These are phyloP conservation scores for Pteronura brasiliensis DNA, from an alignment of 2,113 vertebrate genomes.

Conservation along the genomic window DNA sequence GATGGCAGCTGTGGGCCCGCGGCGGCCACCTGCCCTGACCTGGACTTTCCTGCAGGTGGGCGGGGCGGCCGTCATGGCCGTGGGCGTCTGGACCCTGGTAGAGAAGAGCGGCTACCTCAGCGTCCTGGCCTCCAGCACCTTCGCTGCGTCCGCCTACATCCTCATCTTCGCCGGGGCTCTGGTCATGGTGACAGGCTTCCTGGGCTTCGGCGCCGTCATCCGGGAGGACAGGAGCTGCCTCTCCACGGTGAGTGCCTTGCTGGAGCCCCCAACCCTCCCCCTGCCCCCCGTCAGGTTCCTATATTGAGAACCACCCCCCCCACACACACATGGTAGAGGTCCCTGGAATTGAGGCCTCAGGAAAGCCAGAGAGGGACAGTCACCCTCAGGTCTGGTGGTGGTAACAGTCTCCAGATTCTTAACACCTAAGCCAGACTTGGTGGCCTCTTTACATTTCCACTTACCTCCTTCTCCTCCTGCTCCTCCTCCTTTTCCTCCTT, in stretches of 20 bases:
- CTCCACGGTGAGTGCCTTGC: slow-evolving; percentile 81
- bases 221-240: slow-evolving; percentile 88
- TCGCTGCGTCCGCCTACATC: slow-evolving; percentile 88
- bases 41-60: slow-evolving; percentile 77
- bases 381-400: accelerated
- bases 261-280: not conserved
- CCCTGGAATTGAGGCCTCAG: not conserved
- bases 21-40: not conserved
- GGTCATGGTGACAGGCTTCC: slow-evolving; percentile 89
- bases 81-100: slow-evolving; percentile 89
- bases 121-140: slow-evolving; percentile 89
- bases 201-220: slow-evolving; percentile 89
- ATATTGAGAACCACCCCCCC: not conserved
- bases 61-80: slow-evolving; percentile 85
- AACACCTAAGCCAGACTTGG: not conserved
- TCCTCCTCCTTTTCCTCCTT: not conserved
- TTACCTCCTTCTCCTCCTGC: no score
- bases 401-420: not conserved
- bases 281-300: accelerated
- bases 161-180: slow-evolving; percentile 88
- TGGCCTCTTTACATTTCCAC: no score
- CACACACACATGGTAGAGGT: not conserved
- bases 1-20: not conserved
- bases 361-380: accelerated
- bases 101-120: slow-evolving; percentile 90